Evolutionary conservation across 2,113 vertebrate species (phyloP), one percentile per base, ranked within the genome.

Genomic region (Chaetura pelagica): DNA sequence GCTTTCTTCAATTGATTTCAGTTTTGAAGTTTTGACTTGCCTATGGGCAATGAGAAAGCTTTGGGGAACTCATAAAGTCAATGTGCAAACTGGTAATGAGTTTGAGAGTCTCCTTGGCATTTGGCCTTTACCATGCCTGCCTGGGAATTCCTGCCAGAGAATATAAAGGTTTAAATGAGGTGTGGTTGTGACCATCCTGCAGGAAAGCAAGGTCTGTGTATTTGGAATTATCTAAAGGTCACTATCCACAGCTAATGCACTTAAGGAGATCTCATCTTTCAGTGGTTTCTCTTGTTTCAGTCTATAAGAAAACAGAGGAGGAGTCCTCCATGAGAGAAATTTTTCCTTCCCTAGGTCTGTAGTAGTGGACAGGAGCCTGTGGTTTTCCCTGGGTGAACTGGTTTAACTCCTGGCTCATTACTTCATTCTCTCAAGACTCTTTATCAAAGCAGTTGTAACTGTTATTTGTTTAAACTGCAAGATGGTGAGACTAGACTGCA

Each of bases 11-110:
- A 21, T 44, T 85, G 35, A 61, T 85, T 87, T 90, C 26, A 27
- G 34, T 87, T 95, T 94, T 95, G n/a, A 66, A 30, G 34, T 87
- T 95, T 94, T 95, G n/a, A 66, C 44, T 83, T 85, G 27, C 84
- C 82, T 87, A 51, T 40, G 7, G 27, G 22, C 1, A 1, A 88
- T 35, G 40, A 76, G 46, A 83, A 93, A 79, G 4, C 85, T 69
- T 15, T 1, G 4, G 35, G n/a, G 15, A 83, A 71, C 51, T 69
- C 38, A 66, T 64, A 77, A 90, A 83, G 30, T 46, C 71, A 46
- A 2, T 73, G 38, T 46, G 44, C 86, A 95, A 92, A 63, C 34
- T 78, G 67, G 42, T 26, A 93, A 46, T 78, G 68, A 90, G 83
- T 77, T 62, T 17, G 34, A 84, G 63, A 69, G 75, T 90, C 34